These are phyloP conservation scores for Crocuta crocuta DNA, from an alignment of 2,113 vertebrate species.

Conservation along the genomic window DNA sequence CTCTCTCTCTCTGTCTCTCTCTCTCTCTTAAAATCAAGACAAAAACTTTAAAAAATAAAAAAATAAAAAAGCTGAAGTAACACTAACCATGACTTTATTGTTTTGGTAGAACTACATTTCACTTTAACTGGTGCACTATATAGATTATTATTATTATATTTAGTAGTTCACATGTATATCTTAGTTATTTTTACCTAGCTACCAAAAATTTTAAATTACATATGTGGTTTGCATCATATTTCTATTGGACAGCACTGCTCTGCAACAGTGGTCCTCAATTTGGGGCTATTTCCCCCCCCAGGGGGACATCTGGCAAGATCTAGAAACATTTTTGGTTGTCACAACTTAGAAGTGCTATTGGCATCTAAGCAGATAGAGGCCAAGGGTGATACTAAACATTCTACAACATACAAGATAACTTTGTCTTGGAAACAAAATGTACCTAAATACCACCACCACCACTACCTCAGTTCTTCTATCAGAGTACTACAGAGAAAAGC, in stretches of 20 bases:
- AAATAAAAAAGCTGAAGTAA: background rate
- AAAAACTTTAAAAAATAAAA: too few relatives aligned
- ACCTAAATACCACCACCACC: background rate
- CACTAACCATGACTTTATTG: background rate
- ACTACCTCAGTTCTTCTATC: background rate
- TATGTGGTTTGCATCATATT: background rate
- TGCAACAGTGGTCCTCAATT: background rate
- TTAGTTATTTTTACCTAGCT: background rate
- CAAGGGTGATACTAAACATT: background rate
- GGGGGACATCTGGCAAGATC: background rate
- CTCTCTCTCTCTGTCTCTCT: too few relatives aligned
- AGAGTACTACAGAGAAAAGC: background rate
- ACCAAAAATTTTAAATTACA: slow-evolving; percentile 6
- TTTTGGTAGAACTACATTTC: background rate
- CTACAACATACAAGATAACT: background rate
- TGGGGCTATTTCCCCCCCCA: background rate
- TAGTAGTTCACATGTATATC: background rate
- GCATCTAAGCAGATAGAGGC: background rate
- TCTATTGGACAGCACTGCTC: background rate
- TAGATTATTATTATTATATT: background rate
- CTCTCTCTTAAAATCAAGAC: too few relatives aligned
- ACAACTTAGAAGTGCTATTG: background rate
- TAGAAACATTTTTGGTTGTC: background rate
- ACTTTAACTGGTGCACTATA: background rate
- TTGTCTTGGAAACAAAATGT: background rate